A percentile compares a stretch with the other conserved stretches of the same genome.
phyloP scores from a whole-genome alignment of 1,140 invertebrate genomes.

The Hylyphantes graminicola region DNA sequence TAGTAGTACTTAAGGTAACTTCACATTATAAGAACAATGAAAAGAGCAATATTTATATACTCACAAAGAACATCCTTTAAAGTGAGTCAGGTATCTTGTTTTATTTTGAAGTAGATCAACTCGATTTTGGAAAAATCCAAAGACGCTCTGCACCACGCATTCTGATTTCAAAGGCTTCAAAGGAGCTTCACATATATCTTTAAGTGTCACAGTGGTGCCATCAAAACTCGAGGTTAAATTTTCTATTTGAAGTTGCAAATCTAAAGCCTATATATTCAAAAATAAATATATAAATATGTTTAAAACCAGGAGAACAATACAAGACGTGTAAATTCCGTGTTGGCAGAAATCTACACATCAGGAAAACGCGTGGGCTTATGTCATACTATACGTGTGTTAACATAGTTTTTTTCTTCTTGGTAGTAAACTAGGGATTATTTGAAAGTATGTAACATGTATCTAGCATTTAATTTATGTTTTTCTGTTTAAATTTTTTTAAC shows the following conservation, averaged over 20 bases:
- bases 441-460: too few relatives aligned
- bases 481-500: too few relatives aligned
- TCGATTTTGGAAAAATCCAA: slow-evolving; percentile 89
- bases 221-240: slow-evolving; percentile 33
- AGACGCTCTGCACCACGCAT: slow-evolving; percentile 89
- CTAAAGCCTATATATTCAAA: slow-evolving; percentile 70
- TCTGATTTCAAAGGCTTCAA: slow-evolving; percentile 73
- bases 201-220: slow-evolving; percentile 71
- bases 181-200: slow-evolving; percentile 92
- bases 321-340: too few relatives aligned
- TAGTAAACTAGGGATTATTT: too few relatives aligned
- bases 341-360: too few relatives aligned
- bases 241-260: slow-evolving; percentile 79
- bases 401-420: too few relatives aligned
- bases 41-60: slow-evolving; percentile 8
- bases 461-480: too few relatives aligned
- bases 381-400: too few relatives aligned
- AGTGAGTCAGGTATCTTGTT: slow-evolving; percentile 82
- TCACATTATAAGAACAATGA: neutral
- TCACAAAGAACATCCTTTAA: slow-evolving; percentile 72
- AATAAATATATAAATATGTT: too few relatives aligned
- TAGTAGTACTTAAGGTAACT: neutral
- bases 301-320: too few relatives aligned
- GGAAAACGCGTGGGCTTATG: too few relatives aligned
- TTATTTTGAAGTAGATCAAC: slow-evolving; percentile 67